phyloP scores from a whole-genome alignment of 2,888 invertebrate species.

The Troides helena region DNA sequence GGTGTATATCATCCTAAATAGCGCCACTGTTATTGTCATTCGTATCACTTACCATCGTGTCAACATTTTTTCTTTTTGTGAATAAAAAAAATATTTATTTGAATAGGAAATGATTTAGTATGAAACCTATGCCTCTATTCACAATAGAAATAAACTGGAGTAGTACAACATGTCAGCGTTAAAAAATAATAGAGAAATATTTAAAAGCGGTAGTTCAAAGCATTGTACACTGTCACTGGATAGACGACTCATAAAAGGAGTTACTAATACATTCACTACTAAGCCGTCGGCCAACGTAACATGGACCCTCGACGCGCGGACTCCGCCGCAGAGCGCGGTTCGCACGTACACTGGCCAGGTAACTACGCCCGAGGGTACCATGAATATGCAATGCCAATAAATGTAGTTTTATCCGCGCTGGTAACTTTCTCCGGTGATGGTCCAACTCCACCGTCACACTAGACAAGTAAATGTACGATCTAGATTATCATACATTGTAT shows the following conservation, averaged over 20 bases:
- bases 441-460: conserved; percentile 17
- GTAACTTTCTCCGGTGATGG: conserved; percentile 64
- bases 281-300: conserved; percentile 36
- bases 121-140: too few relatives aligned
- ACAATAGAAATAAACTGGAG: conserved; percentile 3
- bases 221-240: conserved; percentile 46
- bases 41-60: too few relatives aligned
- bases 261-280: conserved; percentile 49
- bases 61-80: too few relatives aligned
- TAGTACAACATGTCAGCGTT: not conserved
- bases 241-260: conserved; percentile 65
- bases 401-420: conserved; percentile 68
- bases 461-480: conserved; percentile 17
- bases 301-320: conserved; percentile 36
- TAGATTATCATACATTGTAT: conserved; percentile 20
- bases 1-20: too few relatives aligned
- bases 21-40: too few relatives aligned
- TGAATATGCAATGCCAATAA: conserved; percentile 78
- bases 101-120: too few relatives aligned
- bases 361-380: conserved; percentile 57
- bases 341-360: conserved; percentile 44
- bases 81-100: too few relatives aligned
- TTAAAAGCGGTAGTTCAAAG: conserved; percentile 24
- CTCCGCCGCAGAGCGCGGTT: conserved; percentile 4
- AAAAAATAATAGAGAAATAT: conserved; percentile 17